These are phyloP conservation scores for Stegostoma tigrinum DNA, from an alignment of 2,113 vertebrate species.

Conservation along the genomic window DNA sequence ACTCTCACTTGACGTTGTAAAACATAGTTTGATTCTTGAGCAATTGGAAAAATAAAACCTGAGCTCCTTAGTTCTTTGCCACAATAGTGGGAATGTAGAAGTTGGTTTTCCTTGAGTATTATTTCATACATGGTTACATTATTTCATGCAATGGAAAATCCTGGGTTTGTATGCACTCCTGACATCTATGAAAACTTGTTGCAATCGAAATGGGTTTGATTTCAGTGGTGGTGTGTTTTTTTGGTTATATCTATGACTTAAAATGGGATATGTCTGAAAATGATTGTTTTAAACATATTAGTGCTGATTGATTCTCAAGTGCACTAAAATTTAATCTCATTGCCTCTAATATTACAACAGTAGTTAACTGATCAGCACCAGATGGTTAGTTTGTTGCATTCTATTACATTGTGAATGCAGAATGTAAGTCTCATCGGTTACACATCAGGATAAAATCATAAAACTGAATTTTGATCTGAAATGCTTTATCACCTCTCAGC, in stretches of 20 bases:
- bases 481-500: constrained; percentile 7
- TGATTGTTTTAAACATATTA: constrained; percentile 22
- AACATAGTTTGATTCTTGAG: neutral
- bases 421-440: neutral
- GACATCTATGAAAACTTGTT: neutral
- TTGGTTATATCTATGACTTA: neutral
- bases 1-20: neutral
- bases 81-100: neutral
- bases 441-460: neutral
- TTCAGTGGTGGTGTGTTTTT: too few relatives aligned
- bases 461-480: constrained; percentile 21
- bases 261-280: neutral
- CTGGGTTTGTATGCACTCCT: neutral
- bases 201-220: too few relatives aligned
- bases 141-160: neutral
- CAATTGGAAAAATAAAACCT: neutral
- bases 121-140: neutral
- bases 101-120: neutral
- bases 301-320: neutral
- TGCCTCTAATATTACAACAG: neutral
- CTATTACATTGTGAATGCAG: neutral
- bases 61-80: neutral
- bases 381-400: neutral
- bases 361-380: constrained; percentile 10
- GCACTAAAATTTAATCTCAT: neutral